These are phyloP conservation scores for Ascaphus truei DNA, from an alignment of 2,113 vertebrate genomes.

Conservation along the genomic window DNA sequence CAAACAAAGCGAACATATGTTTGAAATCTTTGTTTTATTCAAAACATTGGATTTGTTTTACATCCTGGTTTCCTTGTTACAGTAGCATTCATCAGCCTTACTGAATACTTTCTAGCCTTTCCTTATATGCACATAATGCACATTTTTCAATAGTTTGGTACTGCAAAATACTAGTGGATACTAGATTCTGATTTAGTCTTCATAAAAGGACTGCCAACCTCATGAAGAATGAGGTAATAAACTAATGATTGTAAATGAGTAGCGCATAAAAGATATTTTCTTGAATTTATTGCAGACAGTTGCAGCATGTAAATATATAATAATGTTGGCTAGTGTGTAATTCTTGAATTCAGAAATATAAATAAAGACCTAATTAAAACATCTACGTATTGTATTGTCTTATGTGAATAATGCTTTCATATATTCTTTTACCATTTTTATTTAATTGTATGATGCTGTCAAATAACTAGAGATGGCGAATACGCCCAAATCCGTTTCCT, in stretches of 20 bases:
- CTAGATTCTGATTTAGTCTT: slow-evolving; percentile 69
- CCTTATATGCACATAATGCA: slow-evolving; percentile 75
- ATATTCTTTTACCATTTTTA: too few relatives aligned
- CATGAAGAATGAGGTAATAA: slow-evolving; percentile 66
- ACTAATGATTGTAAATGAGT: slow-evolving; percentile 76
- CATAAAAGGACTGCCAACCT: slow-evolving; percentile 73
- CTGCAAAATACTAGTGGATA: slow-evolving; percentile 69
- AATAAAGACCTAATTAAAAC: slow-evolving; percentile 75
- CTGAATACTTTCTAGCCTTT: slow-evolving; percentile 76
- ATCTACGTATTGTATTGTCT: slow-evolving; percentile 49
- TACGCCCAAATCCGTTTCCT: too few relatives aligned
- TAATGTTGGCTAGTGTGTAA: slow-evolving; percentile 83
- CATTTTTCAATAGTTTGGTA: slow-evolving; percentile 71
- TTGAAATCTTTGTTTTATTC: too few relatives aligned
- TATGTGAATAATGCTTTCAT: too few relatives aligned
- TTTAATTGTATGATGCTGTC: too few relatives aligned
- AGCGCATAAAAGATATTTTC: slow-evolving; percentile 83
- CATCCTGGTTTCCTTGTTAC: slow-evolving; percentile 66
- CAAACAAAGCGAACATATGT: too few relatives aligned
- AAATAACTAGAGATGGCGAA: too few relatives aligned
- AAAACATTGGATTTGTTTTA: slow-evolving; percentile 61
- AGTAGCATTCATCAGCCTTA: slow-evolving; percentile 78
- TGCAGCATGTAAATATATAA: slow-evolving; percentile 86
- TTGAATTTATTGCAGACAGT: slow-evolving; percentile 79
- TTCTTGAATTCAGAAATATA: slow-evolving; percentile 79